These are phyloP conservation scores for Drosophila pseudotalamancana DNA, from an alignment of 2,888 invertebrate genomes.

Conservation along the genomic window DNA sequence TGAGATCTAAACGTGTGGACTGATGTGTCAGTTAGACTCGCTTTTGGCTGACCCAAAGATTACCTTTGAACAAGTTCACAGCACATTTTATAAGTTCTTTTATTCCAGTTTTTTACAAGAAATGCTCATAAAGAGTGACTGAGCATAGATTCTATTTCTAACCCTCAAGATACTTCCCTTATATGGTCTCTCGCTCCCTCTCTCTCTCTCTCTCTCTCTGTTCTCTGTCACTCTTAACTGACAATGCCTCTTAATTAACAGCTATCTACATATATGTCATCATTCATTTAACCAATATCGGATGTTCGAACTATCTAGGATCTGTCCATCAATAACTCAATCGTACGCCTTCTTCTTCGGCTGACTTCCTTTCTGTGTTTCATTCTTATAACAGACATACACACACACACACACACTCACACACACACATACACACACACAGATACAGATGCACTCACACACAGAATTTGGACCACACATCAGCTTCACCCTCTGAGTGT, in stretches of 20 bases:
- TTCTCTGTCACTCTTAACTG: too few relatives aligned
- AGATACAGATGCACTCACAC: background rate
- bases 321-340: slow-evolving; percentile 17
- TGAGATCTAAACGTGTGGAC: slow-evolving; percentile 10
- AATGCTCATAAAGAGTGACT: too few relatives aligned
- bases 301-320: background rate
- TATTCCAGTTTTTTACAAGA: background rate
- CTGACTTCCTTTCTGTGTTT: background rate
- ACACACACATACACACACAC: background rate
- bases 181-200: too few relatives aligned
- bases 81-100: slow-evolving; percentile 1
- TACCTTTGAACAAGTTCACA: slow-evolving; percentile 25
- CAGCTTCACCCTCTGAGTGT: slow-evolving; percentile 7
- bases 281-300: background rate
- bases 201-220: too few relatives aligned
- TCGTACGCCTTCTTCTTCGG: slow-evolving; percentile 12
- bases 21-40: slow-evolving; percentile 12
- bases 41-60: slow-evolving; percentile 19
- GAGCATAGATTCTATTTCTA: too few relatives aligned
- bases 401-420: background rate
- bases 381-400: background rate
- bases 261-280: too few relatives aligned
- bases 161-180: too few relatives aligned
- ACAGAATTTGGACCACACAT: slow-evolving; percentile 37
- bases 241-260: too few relatives aligned